Conservation (phyloP, 2,888 invertebrate genomes). For the Acanthosepion lycidas region DNA sequence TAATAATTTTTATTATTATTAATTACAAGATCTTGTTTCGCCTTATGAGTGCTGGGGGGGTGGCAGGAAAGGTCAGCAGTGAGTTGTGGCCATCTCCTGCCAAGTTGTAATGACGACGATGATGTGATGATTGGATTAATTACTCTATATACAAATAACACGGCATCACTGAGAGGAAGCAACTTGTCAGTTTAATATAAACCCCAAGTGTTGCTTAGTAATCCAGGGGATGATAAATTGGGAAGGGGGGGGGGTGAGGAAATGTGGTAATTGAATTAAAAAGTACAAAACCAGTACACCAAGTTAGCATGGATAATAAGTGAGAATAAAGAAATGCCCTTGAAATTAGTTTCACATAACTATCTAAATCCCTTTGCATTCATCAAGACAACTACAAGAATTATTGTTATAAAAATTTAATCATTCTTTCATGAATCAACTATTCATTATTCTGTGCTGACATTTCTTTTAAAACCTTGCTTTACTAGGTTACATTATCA, state of each 20-base stretch:
- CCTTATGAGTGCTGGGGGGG: not conserved
- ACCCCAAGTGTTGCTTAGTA: not conserved
- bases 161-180: not conserved
- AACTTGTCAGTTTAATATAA: constrained; percentile 7
- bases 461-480: no score
- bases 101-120: not conserved
- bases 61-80: not conserved
- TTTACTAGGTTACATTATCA: no score
- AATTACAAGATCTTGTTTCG: not conserved
- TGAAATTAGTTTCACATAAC: no score
- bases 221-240: not conserved
- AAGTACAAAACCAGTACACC: not conserved
- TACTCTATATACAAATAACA: not conserved
- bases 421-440: no score
- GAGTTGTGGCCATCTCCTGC: not conserved
- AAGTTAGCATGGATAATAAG: not conserved
- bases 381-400: no score
- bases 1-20: not conserved
- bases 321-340: no score
- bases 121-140: not conserved
- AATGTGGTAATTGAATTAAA: not conserved
- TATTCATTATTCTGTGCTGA: no score
- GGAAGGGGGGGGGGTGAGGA: not conserved
- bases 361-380: no score
- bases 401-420: no score